Conservation (phyloP, 1,140 invertebrate species). For the Neotoxoptera formosana region DNA sequence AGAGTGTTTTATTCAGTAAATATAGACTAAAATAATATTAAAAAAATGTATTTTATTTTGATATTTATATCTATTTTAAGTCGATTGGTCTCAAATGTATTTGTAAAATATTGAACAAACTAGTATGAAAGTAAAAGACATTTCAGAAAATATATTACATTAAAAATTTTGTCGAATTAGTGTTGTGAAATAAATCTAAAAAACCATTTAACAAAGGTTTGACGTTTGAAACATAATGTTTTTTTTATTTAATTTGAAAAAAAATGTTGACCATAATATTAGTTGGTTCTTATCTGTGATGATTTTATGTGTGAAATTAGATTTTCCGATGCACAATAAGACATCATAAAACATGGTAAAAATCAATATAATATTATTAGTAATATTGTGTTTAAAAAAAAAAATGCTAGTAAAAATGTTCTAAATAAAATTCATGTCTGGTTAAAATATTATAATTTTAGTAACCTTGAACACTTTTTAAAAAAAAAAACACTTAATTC, state of each 20-base stretch:
- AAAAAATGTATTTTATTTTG: no score
- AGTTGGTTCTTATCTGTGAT: no score
- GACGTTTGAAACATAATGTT: not conserved
- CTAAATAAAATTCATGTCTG: no score
- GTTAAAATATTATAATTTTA: not conserved
- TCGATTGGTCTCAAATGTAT: not conserved
- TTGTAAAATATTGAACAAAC: no score
- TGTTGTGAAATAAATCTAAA: not conserved
- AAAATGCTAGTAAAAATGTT: no score
- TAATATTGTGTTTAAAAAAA: not conserved
- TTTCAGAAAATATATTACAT: not conserved
- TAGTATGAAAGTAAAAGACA: not conserved
- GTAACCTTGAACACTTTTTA: not conserved
- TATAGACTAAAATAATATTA: not conserved
- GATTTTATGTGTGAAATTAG: no score
- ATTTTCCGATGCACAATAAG: not conserved
- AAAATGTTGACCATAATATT: no score
- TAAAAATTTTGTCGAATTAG: not conserved
- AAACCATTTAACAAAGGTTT: not conserved
- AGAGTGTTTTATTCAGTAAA: not conserved
- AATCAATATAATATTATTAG: not conserved
- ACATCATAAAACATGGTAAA: not conserved
- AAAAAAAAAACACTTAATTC: not conserved
- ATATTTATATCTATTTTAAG: not conserved
- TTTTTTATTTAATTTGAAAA: not conserved